These are phyloP conservation scores for Patella depressa DNA, from an alignment of 2,888 invertebrate genomes.

Conservation along the genomic window DNA sequence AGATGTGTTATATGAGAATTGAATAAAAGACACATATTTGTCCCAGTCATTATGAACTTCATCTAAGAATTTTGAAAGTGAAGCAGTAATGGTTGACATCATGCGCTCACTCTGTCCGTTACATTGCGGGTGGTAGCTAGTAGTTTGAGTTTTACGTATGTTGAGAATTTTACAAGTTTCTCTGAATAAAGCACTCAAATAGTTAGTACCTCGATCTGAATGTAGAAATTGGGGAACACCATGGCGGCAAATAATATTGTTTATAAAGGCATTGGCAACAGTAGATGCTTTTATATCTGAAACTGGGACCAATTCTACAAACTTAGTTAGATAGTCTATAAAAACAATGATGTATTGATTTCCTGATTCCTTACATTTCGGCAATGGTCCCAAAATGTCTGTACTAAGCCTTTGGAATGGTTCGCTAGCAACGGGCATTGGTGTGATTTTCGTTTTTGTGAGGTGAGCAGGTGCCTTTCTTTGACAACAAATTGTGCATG, in stretches of 20 bases:
- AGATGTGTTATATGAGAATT: neutral
- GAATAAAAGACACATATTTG: neutral
- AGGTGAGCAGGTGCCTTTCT: neutral
- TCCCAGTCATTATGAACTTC: neutral
- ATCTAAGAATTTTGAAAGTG: neutral
- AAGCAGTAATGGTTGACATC: neutral
- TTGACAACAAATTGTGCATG: conserved; percentile 7
- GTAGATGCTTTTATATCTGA: conserved; percentile 16
- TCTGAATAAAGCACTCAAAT: conserved; percentile 18
- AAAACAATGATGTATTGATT: conserved; percentile 6
- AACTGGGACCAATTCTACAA: conserved; percentile 16
- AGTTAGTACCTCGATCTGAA: neutral
- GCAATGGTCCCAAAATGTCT: conserved; percentile 19
- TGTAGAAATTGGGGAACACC: conserved; percentile 8
- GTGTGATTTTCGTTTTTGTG: neutral
- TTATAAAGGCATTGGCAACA: conserved; percentile 9
- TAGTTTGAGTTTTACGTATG: conserved; percentile 19
- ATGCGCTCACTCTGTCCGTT: conserved; percentile 18
- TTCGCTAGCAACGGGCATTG: conserved; percentile 5
- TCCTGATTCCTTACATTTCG: neutral
- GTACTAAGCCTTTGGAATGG: conserved; percentile 22
- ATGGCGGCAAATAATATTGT: conserved; percentile 21
- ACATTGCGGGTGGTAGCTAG: conserved; percentile 12
- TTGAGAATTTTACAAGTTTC: conserved; percentile 16
- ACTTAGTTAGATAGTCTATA: conserved; percentile 17